Evolutionary conservation across 53 echinoderm and acorn worm genomes (phyloP).

Genomic region (Hippasteria phrygiana): DNA sequence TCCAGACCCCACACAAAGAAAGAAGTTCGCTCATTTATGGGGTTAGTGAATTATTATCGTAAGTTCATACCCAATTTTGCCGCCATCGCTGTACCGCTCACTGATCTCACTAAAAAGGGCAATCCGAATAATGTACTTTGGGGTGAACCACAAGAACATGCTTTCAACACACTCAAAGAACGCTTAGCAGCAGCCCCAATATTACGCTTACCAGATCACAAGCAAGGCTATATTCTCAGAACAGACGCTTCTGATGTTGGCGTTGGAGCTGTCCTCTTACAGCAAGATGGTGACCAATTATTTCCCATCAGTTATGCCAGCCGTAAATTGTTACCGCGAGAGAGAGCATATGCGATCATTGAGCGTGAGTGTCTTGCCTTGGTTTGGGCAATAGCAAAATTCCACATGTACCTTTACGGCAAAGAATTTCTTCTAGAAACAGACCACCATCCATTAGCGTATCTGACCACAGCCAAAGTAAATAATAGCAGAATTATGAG

Average conservation of each 20-base stretch:
- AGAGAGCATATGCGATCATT: not conserved
- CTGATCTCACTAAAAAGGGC: conserved; percentile 71
- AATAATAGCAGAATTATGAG: conserved; percentile 55
- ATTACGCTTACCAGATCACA: conserved; percentile 61
- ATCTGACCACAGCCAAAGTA: not conserved
- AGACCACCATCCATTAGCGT: conserved; percentile 42
- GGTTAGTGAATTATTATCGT: not conserved
- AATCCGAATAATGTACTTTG: conserved; percentile 58
- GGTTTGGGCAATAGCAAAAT: conserved; percentile 46
- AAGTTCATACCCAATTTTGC: conserved; percentile 6
- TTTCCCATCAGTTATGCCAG: not conserved
- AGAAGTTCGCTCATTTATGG: conserved; percentile 56
- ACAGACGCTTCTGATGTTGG: conserved; percentile 54
- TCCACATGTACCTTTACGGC: conserved; percentile 33
- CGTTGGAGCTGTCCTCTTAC: conserved; percentile 20
- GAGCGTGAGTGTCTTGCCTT: conserved; percentile 16
- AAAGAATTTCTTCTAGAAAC: conserved; percentile 52
- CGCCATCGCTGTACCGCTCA: conserved; percentile 66
- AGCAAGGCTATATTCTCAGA: conserved; percentile 3
- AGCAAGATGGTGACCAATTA: not conserved
- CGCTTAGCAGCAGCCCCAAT: conserved; percentile 50
- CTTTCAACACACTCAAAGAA: conserved; percentile 70
- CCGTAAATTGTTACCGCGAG: not conserved
- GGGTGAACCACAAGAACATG: conserved; percentile 50
- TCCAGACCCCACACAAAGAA: conserved; percentile 71